phyloP scores from a whole-genome alignment of 2,888 invertebrate genomes.

The Sarcophaga variegata region DNA sequence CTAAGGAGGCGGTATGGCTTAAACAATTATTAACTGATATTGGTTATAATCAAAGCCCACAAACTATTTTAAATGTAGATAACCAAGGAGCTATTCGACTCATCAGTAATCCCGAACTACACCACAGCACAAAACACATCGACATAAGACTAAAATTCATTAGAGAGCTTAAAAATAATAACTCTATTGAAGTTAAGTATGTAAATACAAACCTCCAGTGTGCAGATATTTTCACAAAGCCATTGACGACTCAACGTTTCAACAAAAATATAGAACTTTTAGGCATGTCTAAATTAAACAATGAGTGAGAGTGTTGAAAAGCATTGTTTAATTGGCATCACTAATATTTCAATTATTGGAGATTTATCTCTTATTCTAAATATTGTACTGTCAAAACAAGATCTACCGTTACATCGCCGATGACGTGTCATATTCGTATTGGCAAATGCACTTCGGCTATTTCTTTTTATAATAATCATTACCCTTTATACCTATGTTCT shows the following conservation, averaged over 20 bases:
- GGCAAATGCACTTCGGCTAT: too few relatives aligned
- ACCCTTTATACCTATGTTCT: too few relatives aligned
- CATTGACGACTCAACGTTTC: constrained; percentile 20
- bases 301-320: too few relatives aligned
- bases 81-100: constrained; percentile 57
- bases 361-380: too few relatives aligned
- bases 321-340: too few relatives aligned
- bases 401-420: too few relatives aligned
- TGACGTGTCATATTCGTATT: too few relatives aligned
- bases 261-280: constrained; percentile 17
- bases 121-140: constrained; percentile 33
- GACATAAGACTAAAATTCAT: constrained; percentile 33
- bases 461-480: too few relatives aligned
- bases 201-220: constrained; percentile 12
- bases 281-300: not conserved
- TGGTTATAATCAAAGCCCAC: constrained; percentile 34
- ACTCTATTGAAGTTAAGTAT: constrained; percentile 11
- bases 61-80: constrained; percentile 46
- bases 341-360: too few relatives aligned
- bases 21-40: constrained; percentile 48
- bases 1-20: not conserved
- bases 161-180: constrained; percentile 19
- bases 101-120: constrained; percentile 42
- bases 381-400: too few relatives aligned
- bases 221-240: constrained; percentile 48